Percentiles rank a stretch among this genome's conserved stretches.
Evolutionary conservation across 2,888 invertebrate genomes (phyloP).

Genomic region (Hydropsyche betteni): DNA sequence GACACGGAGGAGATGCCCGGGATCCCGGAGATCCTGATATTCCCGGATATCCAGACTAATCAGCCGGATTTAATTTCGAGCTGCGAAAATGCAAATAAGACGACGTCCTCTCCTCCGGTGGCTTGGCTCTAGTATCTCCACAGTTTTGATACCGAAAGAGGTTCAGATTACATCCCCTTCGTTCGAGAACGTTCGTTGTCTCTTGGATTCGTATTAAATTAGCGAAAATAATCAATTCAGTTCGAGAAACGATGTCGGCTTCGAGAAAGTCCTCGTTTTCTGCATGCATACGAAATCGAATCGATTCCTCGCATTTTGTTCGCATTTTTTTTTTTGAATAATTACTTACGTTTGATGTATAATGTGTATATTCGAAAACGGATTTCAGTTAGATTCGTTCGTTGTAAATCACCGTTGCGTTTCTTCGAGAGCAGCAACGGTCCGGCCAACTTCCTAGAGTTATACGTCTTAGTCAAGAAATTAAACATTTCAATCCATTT

Average conservation of each 20-base stretch:
- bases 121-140: background rate
- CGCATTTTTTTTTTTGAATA: too few relatives aligned
- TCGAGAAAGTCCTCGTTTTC: too few relatives aligned
- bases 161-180: too few relatives aligned
- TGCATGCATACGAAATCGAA: too few relatives aligned
- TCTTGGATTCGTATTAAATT: too few relatives aligned
- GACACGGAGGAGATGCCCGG: slow-evolving; percentile 21
- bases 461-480: slow-evolving; percentile 51
- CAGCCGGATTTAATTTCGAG: slow-evolving; percentile 41
- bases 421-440: slow-evolving; percentile 17
- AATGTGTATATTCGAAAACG: slow-evolving; percentile 2
- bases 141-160: too few relatives aligned
- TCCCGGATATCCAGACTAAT: slow-evolving; percentile 41
- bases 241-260: too few relatives aligned
- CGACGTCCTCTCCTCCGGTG: background rate
- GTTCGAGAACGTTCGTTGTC: too few relatives aligned
- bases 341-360: too few relatives aligned
- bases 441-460: slow-evolving; percentile 41
- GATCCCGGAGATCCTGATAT: slow-evolving; percentile 36
- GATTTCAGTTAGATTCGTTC: slow-evolving; percentile 1
- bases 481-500: slow-evolving; percentile 53
- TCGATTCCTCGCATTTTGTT: too few relatives aligned
- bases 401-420: slow-evolving; percentile 36
- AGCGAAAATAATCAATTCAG: too few relatives aligned
- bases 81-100: slow-evolving; percentile 26